These are phyloP conservation scores for Octodon degus DNA, from an alignment of 2,113 vertebrate species.

Conservation along the genomic window DNA sequence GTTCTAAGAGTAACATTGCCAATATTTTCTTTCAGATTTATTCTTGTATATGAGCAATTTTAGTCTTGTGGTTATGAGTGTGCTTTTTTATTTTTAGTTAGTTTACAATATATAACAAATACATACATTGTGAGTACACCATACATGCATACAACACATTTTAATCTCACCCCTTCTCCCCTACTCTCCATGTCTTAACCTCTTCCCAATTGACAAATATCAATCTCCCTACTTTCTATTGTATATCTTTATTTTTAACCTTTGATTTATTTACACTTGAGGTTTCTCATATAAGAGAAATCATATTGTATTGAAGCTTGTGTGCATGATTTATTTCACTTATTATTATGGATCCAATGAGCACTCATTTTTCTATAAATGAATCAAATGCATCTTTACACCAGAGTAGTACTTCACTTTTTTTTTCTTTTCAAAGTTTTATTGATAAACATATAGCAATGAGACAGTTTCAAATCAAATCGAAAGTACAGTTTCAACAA, in stretches of 20 bases:
- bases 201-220: not conserved
- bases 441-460: no score
- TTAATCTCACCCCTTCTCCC: not conserved
- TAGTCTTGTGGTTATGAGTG: not conserved
- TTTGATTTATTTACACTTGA: not conserved
- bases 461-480: no score
- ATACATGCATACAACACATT: not conserved
- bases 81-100: not conserved
- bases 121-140: not conserved
- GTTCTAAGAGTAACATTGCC: not conserved
- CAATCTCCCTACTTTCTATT: not conserved
- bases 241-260: not conserved
- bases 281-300: not conserved
- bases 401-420: not conserved
- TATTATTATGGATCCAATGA: not conserved
- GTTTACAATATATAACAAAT: not conserved
- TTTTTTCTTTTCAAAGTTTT: no score
- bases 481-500: no score
- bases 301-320: not conserved
- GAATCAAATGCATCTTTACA: not conserved
- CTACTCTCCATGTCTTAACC: not conserved
- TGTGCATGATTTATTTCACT: not conserved
- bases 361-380: not conserved
- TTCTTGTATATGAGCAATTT: not conserved
- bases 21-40: constrained; percentile 40